Conservation (phyloP, 2,888 invertebrate species). For the Sminthurinus aureus region DNA sequence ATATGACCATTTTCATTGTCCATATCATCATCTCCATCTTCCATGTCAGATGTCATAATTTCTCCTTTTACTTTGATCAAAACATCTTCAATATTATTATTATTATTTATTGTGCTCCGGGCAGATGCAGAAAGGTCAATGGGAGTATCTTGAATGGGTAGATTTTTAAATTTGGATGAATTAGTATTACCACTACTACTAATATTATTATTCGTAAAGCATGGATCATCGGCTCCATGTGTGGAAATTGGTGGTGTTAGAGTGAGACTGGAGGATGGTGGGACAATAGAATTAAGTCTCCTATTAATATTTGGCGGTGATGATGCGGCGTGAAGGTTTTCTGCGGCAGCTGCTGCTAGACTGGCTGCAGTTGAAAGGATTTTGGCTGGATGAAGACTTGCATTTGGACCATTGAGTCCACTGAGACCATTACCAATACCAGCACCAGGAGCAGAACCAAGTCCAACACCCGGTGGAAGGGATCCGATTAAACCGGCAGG, state of each 20-base stretch:
- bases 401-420: conserved; percentile 31
- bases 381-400: conserved; percentile 9
- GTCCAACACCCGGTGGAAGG: conserved; percentile 33
- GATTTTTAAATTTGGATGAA: conserved; percentile 46
- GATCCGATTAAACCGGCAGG: conserved; percentile 15
- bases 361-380: conserved; percentile 22
- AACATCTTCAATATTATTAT: conserved; percentile 47
- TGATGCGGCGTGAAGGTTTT: conserved; percentile 38
- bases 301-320: conserved; percentile 20
- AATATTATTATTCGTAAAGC: conserved; percentile 29
- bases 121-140: conserved; percentile 54
- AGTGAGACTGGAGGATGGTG: conserved; percentile 58
- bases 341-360: conserved; percentile 21
- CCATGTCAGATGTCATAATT: conserved; percentile 33
- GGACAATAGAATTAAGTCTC: conserved; percentile 51
- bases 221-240: conserved; percentile 57
- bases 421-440: conserved; percentile 22
- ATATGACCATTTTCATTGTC: conserved; percentile 32
- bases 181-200: not conserved
- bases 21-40: conserved; percentile 45
- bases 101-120: conserved; percentile 47
- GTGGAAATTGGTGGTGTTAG: conserved; percentile 58
- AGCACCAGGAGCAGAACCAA: conserved; percentile 47
- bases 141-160: conserved; percentile 52
- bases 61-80: conserved; percentile 51